Base-by-base conservation (phyloP, 2,888 invertebrate genomes). In the Agelastica alni region DNA sequence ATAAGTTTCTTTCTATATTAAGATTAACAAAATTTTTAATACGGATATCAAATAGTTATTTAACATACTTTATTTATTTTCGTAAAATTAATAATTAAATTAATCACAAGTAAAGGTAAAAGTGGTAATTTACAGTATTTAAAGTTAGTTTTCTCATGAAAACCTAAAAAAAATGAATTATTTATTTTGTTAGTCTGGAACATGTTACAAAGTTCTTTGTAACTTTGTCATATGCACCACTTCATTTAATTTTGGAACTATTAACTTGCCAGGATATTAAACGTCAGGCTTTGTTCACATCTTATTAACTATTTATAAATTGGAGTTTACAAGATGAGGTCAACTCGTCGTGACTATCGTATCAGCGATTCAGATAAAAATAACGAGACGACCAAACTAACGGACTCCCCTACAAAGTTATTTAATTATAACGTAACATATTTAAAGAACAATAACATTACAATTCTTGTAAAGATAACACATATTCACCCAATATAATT, bases 181-280 rank as follows among this genome's bases (percentile, higher is more conserved):
- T 39, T 39, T 39, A 39, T 12, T 14, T 16, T 20, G 20, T 20
- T 39, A 39, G 2, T 37, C 37, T 18, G 20, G 20, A 39, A 39
- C 18, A 39, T 4, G 37, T 39, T 20, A 20, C 4, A 39, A 18
- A 39, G 20, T 39, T 16, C 16, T 5, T 16, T 17, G 5, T 20
- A 39, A 39, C 37, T 39, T 20, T 39, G 37, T 39, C 37, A 39
- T 39, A 39, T 20, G 20, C 37, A 39, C 20, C 37, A 39, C 37
- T 39, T 37, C 18, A 37, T 37, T 37, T 37, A 37, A 18, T 37
- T 20, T 39, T 10, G 37, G 20, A 39, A 39, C 37, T 39, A 39
- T 39, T 12, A 39, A 20, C 17, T 7, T 39, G 20, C 37, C 12
- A 3, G 20, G 10, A 39, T 39, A 39, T 39, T 39, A 39, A 39